These are phyloP conservation scores for Microchirus variegatus DNA, from an alignment of 2,797 vertebrate species.

Conservation along the genomic window DNA sequence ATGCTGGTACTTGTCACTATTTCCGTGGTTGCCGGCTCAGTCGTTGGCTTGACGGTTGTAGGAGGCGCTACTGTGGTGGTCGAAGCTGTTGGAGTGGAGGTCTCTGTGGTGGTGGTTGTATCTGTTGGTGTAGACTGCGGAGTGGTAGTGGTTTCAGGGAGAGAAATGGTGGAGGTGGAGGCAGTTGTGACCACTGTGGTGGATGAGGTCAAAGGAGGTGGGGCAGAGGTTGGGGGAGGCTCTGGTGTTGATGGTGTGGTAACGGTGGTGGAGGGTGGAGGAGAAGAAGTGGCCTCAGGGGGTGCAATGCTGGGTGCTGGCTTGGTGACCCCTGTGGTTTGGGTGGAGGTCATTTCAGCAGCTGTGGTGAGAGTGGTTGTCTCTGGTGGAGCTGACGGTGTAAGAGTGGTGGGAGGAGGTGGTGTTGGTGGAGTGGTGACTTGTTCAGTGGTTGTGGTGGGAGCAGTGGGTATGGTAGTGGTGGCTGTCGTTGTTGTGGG, in stretches of 20 bases:
- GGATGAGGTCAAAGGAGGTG: constrained; percentile 28
- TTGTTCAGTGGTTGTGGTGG: constrained; percentile 13
- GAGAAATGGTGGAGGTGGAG: constrained; percentile 22
- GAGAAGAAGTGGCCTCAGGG: constrained; percentile 41
- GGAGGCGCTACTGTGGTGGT: constrained; percentile 41
- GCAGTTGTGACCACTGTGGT: constrained; percentile 28
- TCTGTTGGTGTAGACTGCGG: constrained; percentile 12
- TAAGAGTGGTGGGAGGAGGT: constrained; percentile 38
- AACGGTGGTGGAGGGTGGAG: constrained; percentile 17
- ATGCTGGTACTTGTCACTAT: constrained; percentile 51
- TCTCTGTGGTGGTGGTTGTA: constrained; percentile 39
- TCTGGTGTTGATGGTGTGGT: constrained; percentile 15
- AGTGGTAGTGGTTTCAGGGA: constrained; percentile 5
- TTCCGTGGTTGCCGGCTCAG: constrained; percentile 50
- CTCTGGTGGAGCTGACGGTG: constrained; percentile 32
- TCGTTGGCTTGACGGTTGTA: constrained; percentile 45
- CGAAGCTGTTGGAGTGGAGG: constrained; percentile 35
- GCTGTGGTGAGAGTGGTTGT: constrained; percentile 51
- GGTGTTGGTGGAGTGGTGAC: constrained; percentile 35
- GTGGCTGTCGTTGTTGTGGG: constrained; percentile 52
- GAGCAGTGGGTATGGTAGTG: constrained; percentile 25
- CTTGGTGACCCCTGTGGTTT: constrained; percentile 36
- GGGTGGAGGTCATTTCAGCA: constrained; percentile 35
- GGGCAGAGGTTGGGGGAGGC: constrained; percentile 25
- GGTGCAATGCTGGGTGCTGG: constrained; percentile 25